Conservation (phyloP, 2,797 vertebrate genomes). For the Anniella stebbinsi region DNA sequence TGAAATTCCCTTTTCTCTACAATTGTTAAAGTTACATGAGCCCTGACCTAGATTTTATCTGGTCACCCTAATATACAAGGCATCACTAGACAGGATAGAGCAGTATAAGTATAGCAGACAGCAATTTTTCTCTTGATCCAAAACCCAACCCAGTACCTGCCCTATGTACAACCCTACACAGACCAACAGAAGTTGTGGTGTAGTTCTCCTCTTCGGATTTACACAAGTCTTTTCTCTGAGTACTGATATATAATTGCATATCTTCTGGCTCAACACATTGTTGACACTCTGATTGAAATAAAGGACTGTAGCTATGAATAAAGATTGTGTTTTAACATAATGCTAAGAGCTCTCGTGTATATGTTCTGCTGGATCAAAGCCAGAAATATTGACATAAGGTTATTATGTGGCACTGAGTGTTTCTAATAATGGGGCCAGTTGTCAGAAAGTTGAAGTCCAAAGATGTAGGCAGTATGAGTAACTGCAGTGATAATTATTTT, state of each 20-base stretch:
- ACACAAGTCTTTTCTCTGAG: slow-evolving; percentile 2
- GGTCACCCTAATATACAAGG: too few species aligned
- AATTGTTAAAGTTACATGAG: too few species aligned
- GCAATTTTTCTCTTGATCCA: not conserved
- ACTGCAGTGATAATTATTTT: slow-evolving; percentile 28
- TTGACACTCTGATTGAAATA: slow-evolving; percentile 6
- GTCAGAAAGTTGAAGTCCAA: slow-evolving; percentile 34
- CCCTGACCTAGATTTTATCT: too few species aligned
- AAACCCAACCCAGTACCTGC: not conserved
- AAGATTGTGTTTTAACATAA: not conserved
- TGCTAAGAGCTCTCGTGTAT: not conserved
- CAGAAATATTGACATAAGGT: not conserved
- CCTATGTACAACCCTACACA: not conserved
- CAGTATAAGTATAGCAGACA: not conserved
- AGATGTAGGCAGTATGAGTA: slow-evolving; percentile 25
- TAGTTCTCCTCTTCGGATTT: not conserved
- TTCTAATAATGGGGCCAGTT: not conserved
- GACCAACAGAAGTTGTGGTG: not conserved
- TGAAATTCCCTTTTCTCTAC: too few species aligned
- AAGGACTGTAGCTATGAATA: not conserved
- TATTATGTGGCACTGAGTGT: not conserved
- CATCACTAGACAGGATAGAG: not conserved
- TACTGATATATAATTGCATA: not conserved
- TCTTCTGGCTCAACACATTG: not conserved
- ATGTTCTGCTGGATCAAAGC: not conserved